Base-by-base conservation (phyloP, 1,140 invertebrate genomes). In the Leptinotarsa lineolata region DNA sequence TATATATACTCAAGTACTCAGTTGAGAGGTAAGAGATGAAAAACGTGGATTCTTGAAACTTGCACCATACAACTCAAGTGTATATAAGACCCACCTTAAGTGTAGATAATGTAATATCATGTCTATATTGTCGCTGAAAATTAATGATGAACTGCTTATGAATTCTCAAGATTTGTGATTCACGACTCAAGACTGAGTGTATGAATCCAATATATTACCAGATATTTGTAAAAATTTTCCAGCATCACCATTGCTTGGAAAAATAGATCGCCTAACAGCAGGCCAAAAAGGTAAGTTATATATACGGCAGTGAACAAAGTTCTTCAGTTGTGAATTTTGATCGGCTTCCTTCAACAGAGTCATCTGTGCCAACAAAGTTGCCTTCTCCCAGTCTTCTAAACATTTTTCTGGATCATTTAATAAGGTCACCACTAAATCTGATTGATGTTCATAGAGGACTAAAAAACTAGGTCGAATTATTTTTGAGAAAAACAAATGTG, bases 191-290 rank as follows among this genome's bases (percentile, higher is more conserved):
- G 30, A 39, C 8, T 39, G 8, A 39, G 5, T 30, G 8, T 39
- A 39, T 39, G 30, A 39, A 39, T 39, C 8, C 30, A 39, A 54
- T 54, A 60, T 11, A 68, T 39, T 82, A 88, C 89, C 89, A 79
- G 85, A 86, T 65, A 90, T 82, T 86, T 89, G 88, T 46, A 93
- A 83, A 85, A 93, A 92, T 73, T 86, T 87, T 75, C 89, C 89
- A 72, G 91, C 83, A 85, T 93, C 91, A 73, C 89, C 85, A 85
- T 89, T 90, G 70, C 88, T 86, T 1, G 92, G 92, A 80, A 93
- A 88, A 54, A 85, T 85, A 48, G 85, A 88, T 74, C 88, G 83
- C 79, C 88, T 86, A 13, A 90, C 81, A 80, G 91, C 88, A 66
- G 88, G 88, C 80, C 87, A 89, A 4, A 86, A 81, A 12, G 89